Base-by-base conservation (phyloP, 2,888 invertebrate species). In the Cantharis rustica region DNA sequence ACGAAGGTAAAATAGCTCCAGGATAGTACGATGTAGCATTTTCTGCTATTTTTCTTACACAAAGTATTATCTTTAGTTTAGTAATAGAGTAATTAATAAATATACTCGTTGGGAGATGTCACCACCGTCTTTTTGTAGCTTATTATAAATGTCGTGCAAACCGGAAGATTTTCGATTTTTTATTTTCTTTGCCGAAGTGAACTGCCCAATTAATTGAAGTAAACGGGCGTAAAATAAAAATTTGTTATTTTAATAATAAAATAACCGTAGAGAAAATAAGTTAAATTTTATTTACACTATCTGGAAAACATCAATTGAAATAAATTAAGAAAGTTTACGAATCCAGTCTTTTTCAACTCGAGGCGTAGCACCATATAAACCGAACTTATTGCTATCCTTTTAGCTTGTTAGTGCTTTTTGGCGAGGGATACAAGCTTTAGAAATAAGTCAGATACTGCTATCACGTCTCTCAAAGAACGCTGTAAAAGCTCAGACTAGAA, bases 301-400 rank as follows among this genome's bases (percentile, higher is more conserved):
- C 47, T 47, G 47, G 47, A 69, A 75, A 75, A 75, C 74, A 75
- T 69, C 74, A 75, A 75, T 75, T 64, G 74, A 69, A 75, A 75
- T 75, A 70, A 75, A 75, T 75, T 75, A 75, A 47, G 16, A 20
- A 63, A 75, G 66, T 75, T 70, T 70, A 63, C 70, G 70, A 66
- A 70, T 70, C 64, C 64, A 70, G 64, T 66, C 64, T 75, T 64
- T 75, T 75, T 75, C 47, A 64, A 75, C 66, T 75, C 74, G 17
- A 66, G 63, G 70, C 74, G 62, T 70, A 71, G 71, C 26, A 73
- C 64, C 71, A 69, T 71, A 72, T 77, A 77, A 77, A 77, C 71
- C 68, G 64, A 77, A 75, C 68, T 75, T 77, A 77, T 77, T 74
- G 68, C 77, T 66, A 75, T 75, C 75, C 72, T 69, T 77, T 75